A percentile compares a stretch with the other conserved stretches of the same genome.
Evolutionary conservation across 2,888 invertebrate genomes (phyloP).

Genomic region (Ophion obscuratus): DNA sequence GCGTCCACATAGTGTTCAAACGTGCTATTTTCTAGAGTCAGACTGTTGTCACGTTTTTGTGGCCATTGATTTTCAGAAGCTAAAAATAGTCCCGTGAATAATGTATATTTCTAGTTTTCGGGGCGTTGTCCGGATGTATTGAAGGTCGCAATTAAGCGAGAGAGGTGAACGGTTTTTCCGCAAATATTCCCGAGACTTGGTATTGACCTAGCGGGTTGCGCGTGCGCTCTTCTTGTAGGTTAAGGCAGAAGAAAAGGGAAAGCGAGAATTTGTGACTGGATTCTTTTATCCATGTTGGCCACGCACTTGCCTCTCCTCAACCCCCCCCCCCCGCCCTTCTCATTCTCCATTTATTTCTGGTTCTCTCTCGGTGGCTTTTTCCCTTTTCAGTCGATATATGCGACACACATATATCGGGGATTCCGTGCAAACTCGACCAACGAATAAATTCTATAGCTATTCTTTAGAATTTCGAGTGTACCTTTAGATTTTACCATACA

Average conservation of each 20-base stretch:
- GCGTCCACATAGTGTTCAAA: too few species aligned
- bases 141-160: conserved; percentile 17
- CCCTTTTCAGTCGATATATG: not conserved
- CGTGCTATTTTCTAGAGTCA: too few species aligned
- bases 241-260: conserved; percentile 61
- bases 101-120: conserved; percentile 3
- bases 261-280: conserved; percentile 51
- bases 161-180: conserved; percentile 45
- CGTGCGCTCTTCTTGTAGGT: conserved; percentile 67
- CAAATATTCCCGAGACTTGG: conserved; percentile 53
- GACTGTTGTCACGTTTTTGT: not conserved
- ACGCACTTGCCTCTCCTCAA: not conserved
- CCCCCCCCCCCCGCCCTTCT: not conserved
- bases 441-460: too few species aligned
- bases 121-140: not conserved
- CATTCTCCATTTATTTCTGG: too few species aligned
- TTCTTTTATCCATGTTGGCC: conserved; percentile 40
- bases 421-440: not conserved
- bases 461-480: too few species aligned
- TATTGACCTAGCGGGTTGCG: conserved; percentile 71
- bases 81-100: not conserved
- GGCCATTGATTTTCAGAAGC: not conserved
- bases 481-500: too few species aligned
- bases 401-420: not conserved
- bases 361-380: too few species aligned